Evolutionary conservation across 2,113 vertebrate genomes (phyloP), one percentile per base, ranked within the genome.

Genomic region (Rynchops niger): DNA sequence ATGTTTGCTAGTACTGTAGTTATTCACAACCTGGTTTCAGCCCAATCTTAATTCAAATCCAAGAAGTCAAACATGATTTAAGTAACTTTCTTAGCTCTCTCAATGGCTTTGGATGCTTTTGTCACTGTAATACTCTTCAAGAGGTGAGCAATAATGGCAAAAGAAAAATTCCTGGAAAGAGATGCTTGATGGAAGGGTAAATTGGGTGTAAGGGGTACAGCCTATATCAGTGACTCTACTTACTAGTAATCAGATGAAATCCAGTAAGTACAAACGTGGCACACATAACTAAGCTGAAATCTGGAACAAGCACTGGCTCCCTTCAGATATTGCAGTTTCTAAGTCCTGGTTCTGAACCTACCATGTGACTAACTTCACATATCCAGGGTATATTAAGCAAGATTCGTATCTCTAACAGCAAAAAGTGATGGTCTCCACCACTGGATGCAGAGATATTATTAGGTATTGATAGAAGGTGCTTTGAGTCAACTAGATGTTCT

Each of bases 371-470:
- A 86, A 71, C 67, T 50, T 94, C 65, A 93, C 63, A 71, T 95
- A 95, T 83, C 65, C 76, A 93, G 88, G 42, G 27, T 78, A 93
- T 55, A 56, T 90, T 70, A 95, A 88, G 92, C 26, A 85, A 94
- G 59, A 96, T 87, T 95, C 42, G 29, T 34, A 43, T 55, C 47
- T 65, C 77, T 71, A 93, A 95, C 96, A 95, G 38, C 53, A 94
- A 73, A 95, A 94, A 83, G 20, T 83, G 50, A 89, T 93, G 67
- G 27, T 62, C 25, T 86, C 36, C 72, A 59, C 93, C 76, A 61
- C 29, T 88, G 56, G 43, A 47, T 89, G 52, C 65, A 81, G 73
- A 96, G 81, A 93, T 96, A 96, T 94, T 95, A 91, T 73, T 88
- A 93, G 67, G 6, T 69, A 77, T 38, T 95, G 69, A 91, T 76